Conservation (phyloP, 2,113 vertebrate genomes). For the Puma concolor region DNA sequence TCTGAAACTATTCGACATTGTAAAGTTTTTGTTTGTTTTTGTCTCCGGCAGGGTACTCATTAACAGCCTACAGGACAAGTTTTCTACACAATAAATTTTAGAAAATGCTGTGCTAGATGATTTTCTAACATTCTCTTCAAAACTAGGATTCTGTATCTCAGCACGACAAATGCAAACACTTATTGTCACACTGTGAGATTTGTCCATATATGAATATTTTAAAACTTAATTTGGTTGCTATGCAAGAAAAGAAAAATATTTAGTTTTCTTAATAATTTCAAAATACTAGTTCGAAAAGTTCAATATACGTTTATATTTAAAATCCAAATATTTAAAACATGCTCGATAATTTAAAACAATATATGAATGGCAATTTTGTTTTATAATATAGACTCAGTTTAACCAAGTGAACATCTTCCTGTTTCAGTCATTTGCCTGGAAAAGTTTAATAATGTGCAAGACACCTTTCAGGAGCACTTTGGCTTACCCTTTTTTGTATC, state of each 20-base stretch:
- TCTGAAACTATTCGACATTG: neutral
- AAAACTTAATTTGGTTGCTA: conserved; percentile 53
- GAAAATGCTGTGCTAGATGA: neutral
- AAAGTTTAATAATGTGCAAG: neutral
- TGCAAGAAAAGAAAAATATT: conserved; percentile 50
- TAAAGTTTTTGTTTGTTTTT: neutral
- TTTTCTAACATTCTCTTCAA: neutral
- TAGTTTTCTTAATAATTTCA: neutral
- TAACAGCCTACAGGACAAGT: neutral
- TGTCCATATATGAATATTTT: conserved; percentile 38
- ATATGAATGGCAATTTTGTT: neutral
- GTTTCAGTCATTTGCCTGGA: neutral
- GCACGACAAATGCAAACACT: conserved; percentile 75
- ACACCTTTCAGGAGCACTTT: neutral
- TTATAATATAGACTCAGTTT: neutral
- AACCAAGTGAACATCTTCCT: conserved; percentile 1
- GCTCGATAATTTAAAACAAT: neutral
- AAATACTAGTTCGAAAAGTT: conserved; percentile 14
- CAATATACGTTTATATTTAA: neutral
- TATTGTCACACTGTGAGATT: conserved; percentile 41
- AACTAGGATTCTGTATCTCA: conserved; percentile 60
- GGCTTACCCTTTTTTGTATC: neutral
- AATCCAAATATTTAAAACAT: neutral
- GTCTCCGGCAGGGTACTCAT: neutral
- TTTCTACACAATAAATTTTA: neutral